Conservation (phyloP, 2,888 invertebrate genomes). For the Cabera pusaria region DNA sequence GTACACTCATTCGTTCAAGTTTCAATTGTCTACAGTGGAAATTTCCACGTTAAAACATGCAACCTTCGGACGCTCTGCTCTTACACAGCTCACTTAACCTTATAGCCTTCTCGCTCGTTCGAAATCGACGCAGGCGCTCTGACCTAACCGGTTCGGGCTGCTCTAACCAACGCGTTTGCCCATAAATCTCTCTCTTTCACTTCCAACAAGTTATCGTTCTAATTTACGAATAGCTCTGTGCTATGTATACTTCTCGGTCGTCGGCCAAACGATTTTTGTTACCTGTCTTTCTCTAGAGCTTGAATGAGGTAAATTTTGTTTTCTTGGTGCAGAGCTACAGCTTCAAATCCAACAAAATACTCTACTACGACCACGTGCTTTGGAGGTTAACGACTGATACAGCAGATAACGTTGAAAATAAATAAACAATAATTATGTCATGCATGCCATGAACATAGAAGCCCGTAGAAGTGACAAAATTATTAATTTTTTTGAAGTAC, state of each 20-base stretch:
- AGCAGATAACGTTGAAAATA: conserved; percentile 72
- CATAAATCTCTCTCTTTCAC: conserved; percentile 64
- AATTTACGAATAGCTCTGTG: conserved; percentile 82
- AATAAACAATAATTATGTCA: conserved; percentile 61
- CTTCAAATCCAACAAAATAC: conserved; percentile 81
- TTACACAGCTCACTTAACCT: conserved; percentile 44
- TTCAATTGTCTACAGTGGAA: conserved; percentile 82
- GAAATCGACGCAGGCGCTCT: conserved; percentile 76
- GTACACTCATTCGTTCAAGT: conserved; percentile 66
- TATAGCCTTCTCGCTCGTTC: conserved; percentile 57
- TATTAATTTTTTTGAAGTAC: too few relatives aligned
- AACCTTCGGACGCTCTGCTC: conserved; percentile 66
- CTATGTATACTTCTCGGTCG: conserved; percentile 84
- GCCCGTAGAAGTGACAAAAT: conserved; percentile 9
- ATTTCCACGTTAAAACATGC: conserved; percentile 80
- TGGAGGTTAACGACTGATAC: conserved; percentile 77
- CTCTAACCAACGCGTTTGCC: conserved; percentile 45
- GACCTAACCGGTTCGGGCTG: conserved; percentile 65
- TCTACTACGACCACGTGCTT: conserved; percentile 77
- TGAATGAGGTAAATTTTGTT: conserved; percentile 79
- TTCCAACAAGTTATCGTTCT: conserved; percentile 68
- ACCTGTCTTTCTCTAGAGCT: conserved; percentile 82
- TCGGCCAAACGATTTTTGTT: conserved; percentile 79
- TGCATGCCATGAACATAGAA: conserved; percentile 15
- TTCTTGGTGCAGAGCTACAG: conserved; percentile 79